Conservation (phyloP, 2,113 vertebrate species). For the Protobothrops flavoviridis region DNA sequence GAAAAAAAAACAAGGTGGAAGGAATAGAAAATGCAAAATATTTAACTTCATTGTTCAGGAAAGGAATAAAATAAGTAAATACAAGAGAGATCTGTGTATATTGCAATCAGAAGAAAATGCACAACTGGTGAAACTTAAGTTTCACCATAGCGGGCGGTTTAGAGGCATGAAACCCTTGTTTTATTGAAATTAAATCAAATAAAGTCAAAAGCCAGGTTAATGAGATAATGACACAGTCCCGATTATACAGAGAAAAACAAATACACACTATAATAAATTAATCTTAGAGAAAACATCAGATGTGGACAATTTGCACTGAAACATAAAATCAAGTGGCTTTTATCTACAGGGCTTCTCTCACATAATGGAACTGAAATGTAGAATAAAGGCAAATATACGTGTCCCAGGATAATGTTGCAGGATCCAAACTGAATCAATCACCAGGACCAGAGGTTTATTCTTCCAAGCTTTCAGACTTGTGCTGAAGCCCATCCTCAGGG, state of each 20-base stretch:
- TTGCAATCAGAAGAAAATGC: neutral
- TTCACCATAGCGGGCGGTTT: neutral
- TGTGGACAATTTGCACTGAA: neutral
- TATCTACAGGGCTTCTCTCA: neutral
- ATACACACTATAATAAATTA: neutral
- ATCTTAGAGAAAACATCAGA: neutral
- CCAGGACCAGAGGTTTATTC: neutral
- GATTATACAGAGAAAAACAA: neutral
- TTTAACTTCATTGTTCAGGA: neutral
- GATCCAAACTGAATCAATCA: neutral
- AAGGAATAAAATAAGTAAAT: constrained; percentile 2
- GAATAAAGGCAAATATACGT: neutral
- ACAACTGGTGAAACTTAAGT: neutral
- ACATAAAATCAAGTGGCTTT: neutral
- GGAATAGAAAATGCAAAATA: neutral
- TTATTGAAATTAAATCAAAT: neutral
- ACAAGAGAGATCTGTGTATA: neutral
- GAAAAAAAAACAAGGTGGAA: neutral
- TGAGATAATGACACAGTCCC: neutral
- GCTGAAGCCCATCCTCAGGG: neutral
- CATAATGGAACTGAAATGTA: neutral
- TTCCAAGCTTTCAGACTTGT: neutral
- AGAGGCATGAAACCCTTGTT: neutral
- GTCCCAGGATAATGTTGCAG: neutral
- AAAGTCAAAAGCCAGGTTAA: neutral